Conservation (phyloP, 92 coral and sea anemone genomes). For the Isaurus tuberculatus region DNA sequence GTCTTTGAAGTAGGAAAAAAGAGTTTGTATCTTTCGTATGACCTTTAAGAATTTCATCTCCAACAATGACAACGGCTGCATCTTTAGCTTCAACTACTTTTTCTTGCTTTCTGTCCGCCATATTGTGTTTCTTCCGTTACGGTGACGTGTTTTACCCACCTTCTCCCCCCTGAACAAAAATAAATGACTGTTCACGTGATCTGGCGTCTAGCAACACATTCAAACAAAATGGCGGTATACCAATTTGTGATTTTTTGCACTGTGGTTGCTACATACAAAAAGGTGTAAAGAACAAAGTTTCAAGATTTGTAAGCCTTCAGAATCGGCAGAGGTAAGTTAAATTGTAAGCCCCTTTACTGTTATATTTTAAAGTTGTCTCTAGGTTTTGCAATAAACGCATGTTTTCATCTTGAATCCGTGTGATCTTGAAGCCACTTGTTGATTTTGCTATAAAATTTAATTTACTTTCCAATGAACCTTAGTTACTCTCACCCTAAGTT, state of each 20-base stretch:
- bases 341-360: background rate
- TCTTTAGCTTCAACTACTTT: conserved; percentile 30
- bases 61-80: conserved; percentile 87
- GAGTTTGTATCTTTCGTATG: conserved; percentile 96
- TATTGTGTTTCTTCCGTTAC: background rate
- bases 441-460: background rate
- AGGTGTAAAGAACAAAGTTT: background rate
- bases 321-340: conserved; percentile 5
- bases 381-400: background rate
- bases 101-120: conserved; percentile 26
- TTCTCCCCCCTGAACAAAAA: background rate
- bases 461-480: background rate
- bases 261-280: conserved; percentile 42
- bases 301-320: background rate
- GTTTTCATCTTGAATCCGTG: background rate
- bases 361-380: background rate
- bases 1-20: conserved; percentile 71
- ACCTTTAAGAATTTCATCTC: conserved; percentile 97
- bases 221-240: conserved; percentile 50
- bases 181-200: conserved; percentile 34
- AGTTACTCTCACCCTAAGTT: background rate
- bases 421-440: background rate
- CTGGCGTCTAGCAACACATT: conserved; percentile 55
- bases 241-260: conserved; percentile 1
- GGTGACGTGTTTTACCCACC: conserved; percentile 8